A percentile compares a stretch with the other conserved stretches of the same genome.
Evolutionary conservation across 2,888 invertebrate species (phyloP).

Genomic region (Eupithecia tripunctaria): DNA sequence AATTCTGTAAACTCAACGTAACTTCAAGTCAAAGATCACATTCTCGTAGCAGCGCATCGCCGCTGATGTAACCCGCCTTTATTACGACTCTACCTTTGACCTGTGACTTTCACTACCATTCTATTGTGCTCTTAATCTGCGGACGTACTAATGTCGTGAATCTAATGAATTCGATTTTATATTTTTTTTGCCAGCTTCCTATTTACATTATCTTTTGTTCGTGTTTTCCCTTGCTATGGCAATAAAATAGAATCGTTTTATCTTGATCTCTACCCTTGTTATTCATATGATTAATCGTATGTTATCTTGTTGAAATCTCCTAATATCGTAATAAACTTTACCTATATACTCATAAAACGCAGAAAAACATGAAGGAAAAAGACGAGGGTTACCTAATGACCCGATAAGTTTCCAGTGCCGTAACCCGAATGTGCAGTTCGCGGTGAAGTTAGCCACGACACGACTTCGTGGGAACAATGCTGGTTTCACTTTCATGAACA

Average conservation of each 20-base stretch:
- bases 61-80: slow-evolving; percentile 55
- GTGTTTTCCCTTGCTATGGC: background rate
- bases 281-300: background rate
- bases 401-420: background rate
- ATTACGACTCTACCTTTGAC: slow-evolving; percentile 45
- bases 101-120: slow-evolving; percentile 45
- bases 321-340: background rate
- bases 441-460: slow-evolving; percentile 7
- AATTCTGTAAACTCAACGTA: slow-evolving; percentile 8
- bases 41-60: slow-evolving; percentile 45
- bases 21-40: slow-evolving; percentile 44
- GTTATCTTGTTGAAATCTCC: background rate
- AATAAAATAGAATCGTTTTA: background rate
- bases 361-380: slow-evolving; percentile 5
- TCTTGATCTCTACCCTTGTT: background rate
- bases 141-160: slow-evolving; percentile 11
- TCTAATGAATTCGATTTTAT: background rate
- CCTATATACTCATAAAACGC: background rate
- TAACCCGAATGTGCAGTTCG: background rate
- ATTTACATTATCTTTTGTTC: background rate
- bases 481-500: background rate
- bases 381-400: slow-evolving; percentile 1
- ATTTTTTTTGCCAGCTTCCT: background rate
- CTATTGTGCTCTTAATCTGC: slow-evolving; percentile 41
- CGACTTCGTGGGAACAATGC: slow-evolving; percentile 19